phyloP scores from a whole-genome alignment of 2,113 vertebrate species.

The Pimephales promelas region DNA sequence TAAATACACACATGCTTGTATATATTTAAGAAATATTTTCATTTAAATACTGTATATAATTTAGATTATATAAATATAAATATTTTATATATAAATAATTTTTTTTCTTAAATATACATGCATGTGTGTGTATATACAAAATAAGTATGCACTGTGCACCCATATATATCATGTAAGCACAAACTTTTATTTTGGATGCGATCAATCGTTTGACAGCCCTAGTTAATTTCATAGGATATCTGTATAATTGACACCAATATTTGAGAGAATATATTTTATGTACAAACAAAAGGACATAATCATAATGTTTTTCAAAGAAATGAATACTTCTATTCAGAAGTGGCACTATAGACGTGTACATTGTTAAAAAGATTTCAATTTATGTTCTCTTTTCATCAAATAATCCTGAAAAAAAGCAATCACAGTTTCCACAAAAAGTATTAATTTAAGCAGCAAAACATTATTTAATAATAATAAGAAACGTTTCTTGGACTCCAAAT shows the following conservation, averaged over 20 bases:
- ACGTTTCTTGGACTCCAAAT: neutral
- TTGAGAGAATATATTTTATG: neutral
- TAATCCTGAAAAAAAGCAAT: neutral
- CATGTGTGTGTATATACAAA: too few species aligned
- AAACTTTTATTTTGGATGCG: too few species aligned
- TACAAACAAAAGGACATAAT: neutral
- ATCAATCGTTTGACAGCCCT: too few species aligned
- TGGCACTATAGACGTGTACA: neutral
- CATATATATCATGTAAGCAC: too few species aligned
- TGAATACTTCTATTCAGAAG: neutral
- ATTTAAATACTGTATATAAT: too few species aligned
- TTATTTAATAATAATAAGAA: neutral
- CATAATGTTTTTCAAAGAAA: neutral
- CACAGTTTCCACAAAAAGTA: neutral
- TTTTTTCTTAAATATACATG: too few species aligned
- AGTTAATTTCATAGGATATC: neutral
- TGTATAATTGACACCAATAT: neutral
- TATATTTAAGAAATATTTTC: too few species aligned
- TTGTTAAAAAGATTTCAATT: neutral
- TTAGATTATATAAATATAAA: too few species aligned
- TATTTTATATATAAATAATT: too few species aligned
- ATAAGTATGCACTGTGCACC: too few species aligned
- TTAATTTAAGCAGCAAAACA: too few species aligned
- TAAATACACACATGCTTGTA: too few species aligned
- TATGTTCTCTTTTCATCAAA: neutral